Evolutionary conservation across 2,113 vertebrate genomes (phyloP).

Genomic region (Trichechus manatus): DNA sequence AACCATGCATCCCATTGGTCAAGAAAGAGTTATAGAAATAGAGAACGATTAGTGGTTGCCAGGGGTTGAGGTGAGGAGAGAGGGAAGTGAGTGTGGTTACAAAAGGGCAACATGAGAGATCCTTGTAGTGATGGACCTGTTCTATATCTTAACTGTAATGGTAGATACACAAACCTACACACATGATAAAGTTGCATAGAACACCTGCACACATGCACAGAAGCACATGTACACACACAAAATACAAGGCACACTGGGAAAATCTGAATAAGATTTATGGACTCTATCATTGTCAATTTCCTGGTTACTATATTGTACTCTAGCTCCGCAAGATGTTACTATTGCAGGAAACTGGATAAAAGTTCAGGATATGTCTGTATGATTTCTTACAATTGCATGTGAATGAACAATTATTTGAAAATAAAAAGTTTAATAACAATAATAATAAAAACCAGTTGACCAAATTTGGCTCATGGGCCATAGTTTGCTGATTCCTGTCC

Average conservation of each 20-base stretch:
- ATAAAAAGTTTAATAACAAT: not conserved
- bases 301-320: not conserved
- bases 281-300: not conserved
- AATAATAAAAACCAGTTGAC: not conserved
- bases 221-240: not conserved
- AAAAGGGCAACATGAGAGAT: not conserved
- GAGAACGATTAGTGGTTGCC: not conserved
- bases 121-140: not conserved
- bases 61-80: not conserved
- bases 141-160: not conserved
- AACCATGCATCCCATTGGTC: not conserved
- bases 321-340: not conserved
- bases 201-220: not conserved
- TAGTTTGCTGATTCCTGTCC: not conserved
- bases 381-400: not conserved
- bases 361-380: not conserved
- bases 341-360: not conserved
- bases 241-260: not conserved
- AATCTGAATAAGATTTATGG: not conserved
- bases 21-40: not conserved
- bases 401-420: not conserved
- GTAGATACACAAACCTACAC: not conserved
- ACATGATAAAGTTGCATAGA: not conserved
- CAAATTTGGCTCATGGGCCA: not conserved
- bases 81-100: not conserved